These are phyloP conservation scores for Drosophila nikananu DNA, from an alignment of 1,140 invertebrate species.

Conservation along the genomic window DNA sequence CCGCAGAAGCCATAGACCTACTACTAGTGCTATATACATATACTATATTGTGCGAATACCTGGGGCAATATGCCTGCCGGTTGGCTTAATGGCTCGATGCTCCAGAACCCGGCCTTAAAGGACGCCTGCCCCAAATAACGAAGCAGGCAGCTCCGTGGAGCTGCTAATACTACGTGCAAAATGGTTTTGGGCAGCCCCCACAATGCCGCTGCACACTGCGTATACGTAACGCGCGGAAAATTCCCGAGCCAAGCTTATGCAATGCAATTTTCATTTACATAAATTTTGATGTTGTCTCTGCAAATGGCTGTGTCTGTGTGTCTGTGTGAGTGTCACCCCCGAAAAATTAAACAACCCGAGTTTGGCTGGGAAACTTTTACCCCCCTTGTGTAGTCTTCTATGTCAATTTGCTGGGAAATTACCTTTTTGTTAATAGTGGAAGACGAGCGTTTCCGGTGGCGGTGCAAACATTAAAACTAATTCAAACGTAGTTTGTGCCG, in stretches of 20 bases:
- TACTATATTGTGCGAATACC: conserved; percentile 21
- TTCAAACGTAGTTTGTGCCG: conserved; percentile 55
- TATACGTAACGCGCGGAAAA: conserved; percentile 56
- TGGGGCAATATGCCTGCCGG: conserved; percentile 52
- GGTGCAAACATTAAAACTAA: conserved; percentile 74
- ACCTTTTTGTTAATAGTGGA: conserved; percentile 80
- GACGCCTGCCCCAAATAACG: conserved; percentile 72
- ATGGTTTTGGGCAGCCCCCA: conserved; percentile 58
- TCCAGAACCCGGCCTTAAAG: conserved; percentile 36
- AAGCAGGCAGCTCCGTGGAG: conserved; percentile 47
- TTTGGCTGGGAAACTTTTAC: conserved; percentile 51
- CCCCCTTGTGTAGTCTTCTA: conserved; percentile 66
- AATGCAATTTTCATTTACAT: conserved; percentile 82
- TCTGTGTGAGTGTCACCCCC: conserved; percentile 22
- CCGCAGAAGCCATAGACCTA: conserved; percentile 34
- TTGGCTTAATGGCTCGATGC: conserved; percentile 62
- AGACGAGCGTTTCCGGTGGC: conserved; percentile 36
- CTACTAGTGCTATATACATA: conserved; percentile 7
- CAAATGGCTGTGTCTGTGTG: conserved; percentile 30
- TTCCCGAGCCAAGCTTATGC: conserved; percentile 60
- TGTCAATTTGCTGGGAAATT: conserved; percentile 78
- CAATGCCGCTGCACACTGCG: conserved; percentile 54
- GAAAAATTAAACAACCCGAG: conserved; percentile 57
- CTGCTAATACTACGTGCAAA: conserved; percentile 81
- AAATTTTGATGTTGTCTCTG: conserved; percentile 65